These are phyloP conservation scores for Trinorchestia longiramus DNA, from an alignment of 1,140 invertebrate species.

Conservation along the genomic window DNA sequence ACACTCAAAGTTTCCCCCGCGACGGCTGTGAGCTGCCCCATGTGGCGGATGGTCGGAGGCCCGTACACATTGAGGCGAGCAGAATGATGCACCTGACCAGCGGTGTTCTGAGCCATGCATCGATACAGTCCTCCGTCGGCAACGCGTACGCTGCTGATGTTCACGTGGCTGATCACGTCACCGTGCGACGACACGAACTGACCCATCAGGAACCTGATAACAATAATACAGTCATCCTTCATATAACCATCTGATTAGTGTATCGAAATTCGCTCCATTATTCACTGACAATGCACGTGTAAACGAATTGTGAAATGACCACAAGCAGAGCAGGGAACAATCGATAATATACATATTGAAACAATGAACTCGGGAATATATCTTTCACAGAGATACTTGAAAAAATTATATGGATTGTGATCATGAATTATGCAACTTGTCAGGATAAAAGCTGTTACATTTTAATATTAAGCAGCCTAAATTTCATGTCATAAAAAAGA, in stretches of 20 bases:
- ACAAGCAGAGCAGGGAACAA: background rate
- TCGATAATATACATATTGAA: background rate
- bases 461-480: no score
- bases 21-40: slow-evolving; percentile 71
- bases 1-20: slow-evolving; percentile 70
- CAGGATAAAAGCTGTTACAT: no score
- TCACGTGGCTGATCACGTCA: slow-evolving; percentile 87
- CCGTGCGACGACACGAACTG: slow-evolving; percentile 84
- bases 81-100: slow-evolving; percentile 73
- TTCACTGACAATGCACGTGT: no score
- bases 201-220: slow-evolving; percentile 81
- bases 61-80: slow-evolving; percentile 59
- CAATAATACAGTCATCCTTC: background rate
- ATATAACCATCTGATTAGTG: no score
- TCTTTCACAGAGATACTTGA: background rate
- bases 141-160: slow-evolving; percentile 85
- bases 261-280: no score
- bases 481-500: background rate
- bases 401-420: background rate
- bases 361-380: background rate
- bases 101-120: slow-evolving; percentile 83
- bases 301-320: background rate
- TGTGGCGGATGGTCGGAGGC: slow-evolving; percentile 68
- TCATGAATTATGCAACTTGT: no score
- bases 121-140: slow-evolving; percentile 88